Evolutionary conservation across 2,113 vertebrate species (phyloP).

Genomic region (Psilopsiagon aurifrons): DNA sequence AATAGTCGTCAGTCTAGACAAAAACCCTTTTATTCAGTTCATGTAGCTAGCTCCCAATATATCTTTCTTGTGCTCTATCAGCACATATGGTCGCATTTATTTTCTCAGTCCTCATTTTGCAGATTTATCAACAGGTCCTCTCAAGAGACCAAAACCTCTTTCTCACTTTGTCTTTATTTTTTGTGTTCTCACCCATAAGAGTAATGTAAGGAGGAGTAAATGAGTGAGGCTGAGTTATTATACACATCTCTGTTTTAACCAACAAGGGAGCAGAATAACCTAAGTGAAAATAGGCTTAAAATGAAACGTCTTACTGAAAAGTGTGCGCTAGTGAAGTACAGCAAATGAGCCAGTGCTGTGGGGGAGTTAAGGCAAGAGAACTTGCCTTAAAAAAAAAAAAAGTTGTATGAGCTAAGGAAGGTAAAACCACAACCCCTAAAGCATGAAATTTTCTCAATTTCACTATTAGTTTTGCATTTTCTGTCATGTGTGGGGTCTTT

Average conservation of each 20-base stretch:
- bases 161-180: not conserved
- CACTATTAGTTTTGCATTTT: not conserved
- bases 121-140: conserved; percentile 9
- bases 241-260: not conserved
- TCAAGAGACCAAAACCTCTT: conserved; percentile 14
- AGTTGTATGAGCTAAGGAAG: not conserved
- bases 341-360: not conserved
- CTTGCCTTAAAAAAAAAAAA: not conserved
- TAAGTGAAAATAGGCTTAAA: not conserved
- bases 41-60: conserved; percentile 15
- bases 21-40: conserved; percentile 41
- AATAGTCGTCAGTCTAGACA: conserved; percentile 37
- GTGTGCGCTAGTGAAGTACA: not conserved
- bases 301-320: not conserved
- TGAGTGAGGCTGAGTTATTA: not conserved
- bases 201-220: not conserved
- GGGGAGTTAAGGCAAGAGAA: not conserved
- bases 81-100: not conserved
- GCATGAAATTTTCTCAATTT: not conserved
- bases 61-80: conserved; percentile 44
- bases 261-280: not conserved
- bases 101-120: not conserved
- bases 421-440: not conserved
- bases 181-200: not conserved
- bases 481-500: not conserved